Evolutionary conservation across 1,140 invertebrate genomes (phyloP).

Genomic region (Acromyrmex echinatior): DNA sequence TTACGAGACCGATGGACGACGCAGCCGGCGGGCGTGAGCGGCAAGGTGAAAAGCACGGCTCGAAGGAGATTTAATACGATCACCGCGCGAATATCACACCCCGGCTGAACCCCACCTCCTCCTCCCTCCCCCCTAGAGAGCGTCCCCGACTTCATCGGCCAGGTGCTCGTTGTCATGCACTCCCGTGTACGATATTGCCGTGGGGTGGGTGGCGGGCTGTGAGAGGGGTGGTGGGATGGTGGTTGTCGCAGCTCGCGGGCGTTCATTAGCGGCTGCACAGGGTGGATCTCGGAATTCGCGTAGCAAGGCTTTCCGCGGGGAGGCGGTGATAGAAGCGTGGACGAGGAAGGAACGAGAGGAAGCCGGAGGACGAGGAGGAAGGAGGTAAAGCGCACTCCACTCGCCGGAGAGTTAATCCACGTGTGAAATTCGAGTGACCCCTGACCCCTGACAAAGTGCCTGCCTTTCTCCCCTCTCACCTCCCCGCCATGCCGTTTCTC

Average conservation of each 20-base stretch:
- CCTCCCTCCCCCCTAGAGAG: conserved; percentile 10
- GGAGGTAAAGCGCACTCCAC: conserved; percentile 77
- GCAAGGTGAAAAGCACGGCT: conserved; percentile 79
- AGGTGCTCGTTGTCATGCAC: conserved; percentile 82
- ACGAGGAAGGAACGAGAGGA: conserved; percentile 73
- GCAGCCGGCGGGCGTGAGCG: conserved; percentile 49
- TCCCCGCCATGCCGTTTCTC: conserved; percentile 41
- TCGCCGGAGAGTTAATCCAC: conserved; percentile 83
- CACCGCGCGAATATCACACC: conserved; percentile 80
- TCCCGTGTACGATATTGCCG: conserved; percentile 74
- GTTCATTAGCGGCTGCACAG: conserved; percentile 83
- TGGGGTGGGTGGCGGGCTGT: not conserved
- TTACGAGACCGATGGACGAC: conserved; percentile 77
- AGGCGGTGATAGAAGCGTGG: conserved; percentile 62
- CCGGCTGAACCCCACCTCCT: conserved; percentile 62
- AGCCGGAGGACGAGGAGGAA: conserved; percentile 65
- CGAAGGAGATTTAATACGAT: conserved; percentile 84
- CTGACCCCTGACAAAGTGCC: conserved; percentile 75
- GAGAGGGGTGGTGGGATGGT: not conserved
- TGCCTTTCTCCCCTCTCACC: conserved; percentile 68
- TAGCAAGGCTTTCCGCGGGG: conserved; percentile 77
- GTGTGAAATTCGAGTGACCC: conserved; percentile 83
- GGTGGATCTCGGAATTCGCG: conserved; percentile 83
- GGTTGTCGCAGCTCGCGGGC: conserved; percentile 78
- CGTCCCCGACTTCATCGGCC: conserved; percentile 71